These are phyloP conservation scores for Dilophus febrilis DNA, from an alignment of 2,888 invertebrate species.

Conservation along the genomic window DNA sequence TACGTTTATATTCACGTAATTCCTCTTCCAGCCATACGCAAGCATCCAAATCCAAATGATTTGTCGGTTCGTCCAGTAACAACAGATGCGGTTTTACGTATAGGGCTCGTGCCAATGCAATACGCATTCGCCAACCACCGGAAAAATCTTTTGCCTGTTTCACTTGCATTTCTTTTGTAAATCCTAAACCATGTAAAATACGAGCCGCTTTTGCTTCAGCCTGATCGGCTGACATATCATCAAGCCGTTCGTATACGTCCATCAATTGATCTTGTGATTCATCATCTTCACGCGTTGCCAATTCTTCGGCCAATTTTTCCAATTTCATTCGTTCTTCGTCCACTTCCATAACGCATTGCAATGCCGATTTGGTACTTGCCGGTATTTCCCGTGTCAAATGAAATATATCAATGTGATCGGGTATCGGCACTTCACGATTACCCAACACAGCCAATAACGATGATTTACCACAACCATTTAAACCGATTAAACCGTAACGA, in stretches of 20 bases:
- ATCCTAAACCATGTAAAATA: conserved; percentile 93
- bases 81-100: conserved; percentile 96
- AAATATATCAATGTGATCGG: conserved; percentile 94
- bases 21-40: conserved; percentile 99
- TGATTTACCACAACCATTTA: conserved; percentile 98
- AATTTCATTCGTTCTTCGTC: conserved; percentile 83
- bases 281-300: conserved; percentile 75
- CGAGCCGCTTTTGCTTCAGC: conserved; percentile 89
- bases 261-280: conserved; percentile 89
- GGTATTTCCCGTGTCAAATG: conserved; percentile 94
- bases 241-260: conserved; percentile 94
- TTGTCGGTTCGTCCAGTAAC: conserved; percentile 94
- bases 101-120: conserved; percentile 88
- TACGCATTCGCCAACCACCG: conserved; percentile 98
- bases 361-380: conserved; percentile 90
- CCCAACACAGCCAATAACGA: conserved; percentile 83
- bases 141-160: conserved; percentile 77
- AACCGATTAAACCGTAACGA: conserved; percentile 88
- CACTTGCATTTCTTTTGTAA: conserved; percentile 71
- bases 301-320: conserved; percentile 80
- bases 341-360: conserved; percentile 95
- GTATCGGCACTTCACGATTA: conserved; percentile 87
- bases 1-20: conserved; percentile 88
- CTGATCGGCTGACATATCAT: conserved; percentile 90
- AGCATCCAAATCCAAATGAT: conserved; percentile 96